Conservation (phyloP, 1,140 invertebrate genomes). For the Reticulitermes speratus region DNA sequence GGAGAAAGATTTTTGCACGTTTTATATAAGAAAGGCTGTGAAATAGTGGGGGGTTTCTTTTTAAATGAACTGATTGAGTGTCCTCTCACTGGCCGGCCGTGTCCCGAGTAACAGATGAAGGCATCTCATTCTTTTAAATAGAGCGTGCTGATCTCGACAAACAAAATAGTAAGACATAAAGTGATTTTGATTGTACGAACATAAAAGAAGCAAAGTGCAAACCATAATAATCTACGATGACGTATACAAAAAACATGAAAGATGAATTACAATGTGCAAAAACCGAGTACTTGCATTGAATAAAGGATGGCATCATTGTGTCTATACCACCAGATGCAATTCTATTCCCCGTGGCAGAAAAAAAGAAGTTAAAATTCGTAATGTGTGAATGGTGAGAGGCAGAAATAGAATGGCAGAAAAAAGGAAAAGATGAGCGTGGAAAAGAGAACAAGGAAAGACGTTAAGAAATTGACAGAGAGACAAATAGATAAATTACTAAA, state of each 20-base stretch:
- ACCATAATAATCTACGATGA: constrained; percentile 4
- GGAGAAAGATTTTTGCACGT: neutral
- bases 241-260: neutral
- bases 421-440: too few relatives aligned
- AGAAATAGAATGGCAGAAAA: too few relatives aligned
- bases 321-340: neutral
- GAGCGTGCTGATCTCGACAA: neutral
- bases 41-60: neutral
- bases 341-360: too few relatives aligned
- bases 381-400: too few relatives aligned
- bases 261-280: neutral
- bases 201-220: constrained; percentile 1
- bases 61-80: neutral
- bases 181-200: neutral
- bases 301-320: neutral
- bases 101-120: neutral
- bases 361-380: too few relatives aligned
- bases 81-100: neutral
- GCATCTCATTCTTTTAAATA: neutral
- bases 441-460: too few relatives aligned
- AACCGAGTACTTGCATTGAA: neutral
- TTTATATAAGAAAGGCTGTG: neutral
- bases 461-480: too few relatives aligned
- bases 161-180: neutral
- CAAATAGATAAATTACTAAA: too few relatives aligned